Evolutionary conservation across 1,140 invertebrate species (phyloP), one percentile per base, ranked within the genome.

Genomic region (Musca vetustissima): DNA sequence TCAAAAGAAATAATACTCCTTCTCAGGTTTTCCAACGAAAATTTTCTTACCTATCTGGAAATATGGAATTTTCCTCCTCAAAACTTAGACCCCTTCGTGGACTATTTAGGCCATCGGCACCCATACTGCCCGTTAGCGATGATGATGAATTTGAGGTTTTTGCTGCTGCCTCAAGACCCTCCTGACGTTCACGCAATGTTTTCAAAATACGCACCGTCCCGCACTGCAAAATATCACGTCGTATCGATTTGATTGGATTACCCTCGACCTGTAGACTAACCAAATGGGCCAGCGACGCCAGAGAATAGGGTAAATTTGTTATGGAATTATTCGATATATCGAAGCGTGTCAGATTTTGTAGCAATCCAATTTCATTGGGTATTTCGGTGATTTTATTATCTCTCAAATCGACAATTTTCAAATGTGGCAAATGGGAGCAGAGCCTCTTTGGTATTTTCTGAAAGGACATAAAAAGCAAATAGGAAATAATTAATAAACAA

Each of bases 211-310:
- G 86, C 47, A 87, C 83, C 1, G 94, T 95, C 8, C 95, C 94
- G 67, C 92, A 89, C 80, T 90, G 86, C 50, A 94, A 84, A 52
- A 95, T 89, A 78, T 94, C 93, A 59, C 89, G 85, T 64, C 93
- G 84, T 47, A 94, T 88, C 22, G 88, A 89, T 74, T 89, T 86
- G 70, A 96, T 84, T 72, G 92, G 91, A 85, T 97, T 97, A 1
- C 94, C 95, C 64, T 95, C 92, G 50, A 97, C 85, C 69, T 89
- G 88, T 49, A 97, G 85, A 67, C 90, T 90, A 73, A 93, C 93
- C 48, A 97, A 82, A 79, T 95, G 91, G 1, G 90, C 89, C 71
- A 97, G 84, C 9, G 90, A 83, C 1, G 92, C 88, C 21, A 97
- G 76, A 28, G 88, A 88, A 75, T 85, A 87, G 25, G 95, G 94